phyloP scores from a whole-genome alignment of 2,113 vertebrate genomes.

The Phaethon lepturus region DNA sequence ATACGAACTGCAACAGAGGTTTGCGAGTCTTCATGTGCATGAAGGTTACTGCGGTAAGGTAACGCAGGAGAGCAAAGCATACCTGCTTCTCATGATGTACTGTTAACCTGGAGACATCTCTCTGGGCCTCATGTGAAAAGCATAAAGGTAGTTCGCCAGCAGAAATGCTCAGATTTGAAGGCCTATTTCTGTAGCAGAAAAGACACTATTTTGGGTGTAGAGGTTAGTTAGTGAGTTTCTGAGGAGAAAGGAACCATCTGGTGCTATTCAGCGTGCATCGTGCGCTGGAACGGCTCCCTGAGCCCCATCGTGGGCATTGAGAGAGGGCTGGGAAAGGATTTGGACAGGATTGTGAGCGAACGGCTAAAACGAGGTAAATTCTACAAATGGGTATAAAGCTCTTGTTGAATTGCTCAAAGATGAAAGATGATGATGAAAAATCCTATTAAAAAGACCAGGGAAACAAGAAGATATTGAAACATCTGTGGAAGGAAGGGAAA shows the following conservation, averaged over 20 bases:
- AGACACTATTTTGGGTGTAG: neutral
- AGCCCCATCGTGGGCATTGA: rapidly evolving
- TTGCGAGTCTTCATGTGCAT: rapidly evolving
- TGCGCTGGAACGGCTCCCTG: neutral
- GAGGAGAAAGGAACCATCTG: neutral
- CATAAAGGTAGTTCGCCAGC: neutral
- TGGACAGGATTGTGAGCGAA: neutral
- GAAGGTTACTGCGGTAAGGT: neutral
- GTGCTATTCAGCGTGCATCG: neutral
- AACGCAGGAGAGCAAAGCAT: neutral
- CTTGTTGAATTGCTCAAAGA: neutral
- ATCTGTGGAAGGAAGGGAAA: neutral
- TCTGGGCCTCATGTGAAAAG: neutral
- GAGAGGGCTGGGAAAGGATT: neutral
- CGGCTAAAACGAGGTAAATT: neutral
- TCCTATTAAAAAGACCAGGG: neutral
- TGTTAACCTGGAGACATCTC: neutral
- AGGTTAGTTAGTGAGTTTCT: neutral
- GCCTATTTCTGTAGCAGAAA: neutral
- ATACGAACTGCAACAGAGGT: neutral
- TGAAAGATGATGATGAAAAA: neutral
- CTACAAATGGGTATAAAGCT: neutral
- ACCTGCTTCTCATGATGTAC: too few relatives aligned
- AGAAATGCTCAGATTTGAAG: neutral
- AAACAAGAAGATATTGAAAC: neutral